Base-by-base conservation (phyloP, 2,113 vertebrate species). In the Chroicocephalus ridibundus region DNA sequence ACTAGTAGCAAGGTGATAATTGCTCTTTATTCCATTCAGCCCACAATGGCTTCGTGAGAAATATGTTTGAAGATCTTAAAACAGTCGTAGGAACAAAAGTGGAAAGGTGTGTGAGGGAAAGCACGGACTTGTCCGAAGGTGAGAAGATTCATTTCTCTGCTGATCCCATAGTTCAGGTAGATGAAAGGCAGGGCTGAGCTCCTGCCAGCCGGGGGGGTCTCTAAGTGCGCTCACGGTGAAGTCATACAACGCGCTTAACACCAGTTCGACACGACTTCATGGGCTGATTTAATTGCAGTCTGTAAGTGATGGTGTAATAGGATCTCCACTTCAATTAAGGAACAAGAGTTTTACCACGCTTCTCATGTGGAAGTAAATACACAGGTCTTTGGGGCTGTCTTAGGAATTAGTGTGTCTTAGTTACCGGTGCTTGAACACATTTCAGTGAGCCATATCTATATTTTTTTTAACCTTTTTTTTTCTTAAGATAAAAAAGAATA, bases 181-280 rank as follows among this genome's bases (percentile, higher is more conserved):
- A 3, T 5, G 40, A 42, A 10, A 15, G 32, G 17, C 47, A 15
- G 22, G 44, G 26, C 64, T 78, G 54, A 22, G 19, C 42, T 65
- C 12, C 9, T 46, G 66, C 7, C 40, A n/a, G 49, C 47, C 0
- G 0, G 10, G 61, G 2, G n/a, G 40, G 11, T 47, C 26, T 76
- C 13, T 10, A n/a, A 51, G 51, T 13, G 6, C 26, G 1, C 26
- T 44, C 24, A 25, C 6, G 10, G 12, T 15, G 31, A 13, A 55
- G 25, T 19, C 40, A 2, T 6, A 11, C 27, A 2, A 0, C 6
- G 17, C 32, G 24, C 8, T 81, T 42, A 31, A 13, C 29, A 3
- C 22, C 31, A 15, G 29, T n/a, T 49, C 22, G 42, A n/a, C 15
- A 1, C 15, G 17, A 40, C 64, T 55, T 58, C 11, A 7, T 0